phyloP scores from a whole-genome alignment of 2,113 vertebrate genomes.

The Cisticola juncidis region DNA sequence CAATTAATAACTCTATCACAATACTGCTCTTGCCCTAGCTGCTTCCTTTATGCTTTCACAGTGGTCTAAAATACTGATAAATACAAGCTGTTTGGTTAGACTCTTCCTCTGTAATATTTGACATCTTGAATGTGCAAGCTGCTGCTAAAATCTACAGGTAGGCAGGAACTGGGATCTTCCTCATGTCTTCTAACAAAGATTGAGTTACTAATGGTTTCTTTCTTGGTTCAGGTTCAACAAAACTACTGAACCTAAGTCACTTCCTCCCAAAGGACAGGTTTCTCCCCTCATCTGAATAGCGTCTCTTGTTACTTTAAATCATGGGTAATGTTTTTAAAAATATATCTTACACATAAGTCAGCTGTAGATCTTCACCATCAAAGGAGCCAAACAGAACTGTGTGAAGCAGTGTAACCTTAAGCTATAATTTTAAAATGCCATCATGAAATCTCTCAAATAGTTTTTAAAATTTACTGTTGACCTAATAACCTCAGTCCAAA shows the following conservation, averaged over 20 bases:
- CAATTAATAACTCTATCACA: constrained; percentile 52
- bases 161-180: constrained; percentile 13
- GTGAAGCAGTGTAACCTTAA: constrained; percentile 64
- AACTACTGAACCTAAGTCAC: constrained; percentile 66
- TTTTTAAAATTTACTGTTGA: constrained; percentile 74
- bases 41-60: constrained; percentile 38
- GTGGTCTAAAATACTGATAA: constrained; percentile 51
- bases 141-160: constrained; percentile 51
- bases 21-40: not conserved
- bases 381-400: constrained; percentile 64
- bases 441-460: constrained; percentile 68
- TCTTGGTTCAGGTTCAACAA: constrained; percentile 68
- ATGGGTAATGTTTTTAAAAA: constrained; percentile 66
- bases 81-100: not conserved
- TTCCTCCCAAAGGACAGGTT: constrained; percentile 61
- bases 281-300: constrained; percentile 56
- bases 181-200: constrained; percentile 44
- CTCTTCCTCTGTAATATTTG: constrained; percentile 10
- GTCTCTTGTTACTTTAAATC: constrained; percentile 74
- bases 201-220: constrained; percentile 62
- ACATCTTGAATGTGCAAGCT: not conserved
- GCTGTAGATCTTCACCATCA: constrained; percentile 71
- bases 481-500: constrained; percentile 71
- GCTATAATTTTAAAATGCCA: constrained; percentile 72
- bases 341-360: constrained; percentile 69